Base-by-base conservation (phyloP, 2,888 invertebrate genomes). In the Tillus elongatus region DNA sequence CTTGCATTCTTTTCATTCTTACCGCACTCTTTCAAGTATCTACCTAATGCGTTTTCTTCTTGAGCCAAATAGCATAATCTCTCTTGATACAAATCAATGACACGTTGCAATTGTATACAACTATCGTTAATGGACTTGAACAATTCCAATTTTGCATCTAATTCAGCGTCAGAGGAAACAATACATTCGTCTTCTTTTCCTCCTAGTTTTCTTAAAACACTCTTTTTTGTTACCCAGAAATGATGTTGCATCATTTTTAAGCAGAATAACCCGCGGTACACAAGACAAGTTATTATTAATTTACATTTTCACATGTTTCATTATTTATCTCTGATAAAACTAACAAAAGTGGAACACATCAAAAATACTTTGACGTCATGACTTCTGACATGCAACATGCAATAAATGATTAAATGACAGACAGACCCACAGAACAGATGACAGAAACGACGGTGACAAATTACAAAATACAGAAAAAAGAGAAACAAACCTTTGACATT, bases 151-250 rank as follows among this genome's bases (percentile, higher is more conserved):
- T 98, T 98, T 3, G 96, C 85, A 69, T 98, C 98, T 15, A 98
- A 72, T 59, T 95, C 91, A 1, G 93, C 86, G 68, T 98, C 98
- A 0, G 95, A 95, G 9, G 96, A 83, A 13, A 95, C 82, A 47
- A 99, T 82, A 69, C 91, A 91, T 50, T 93, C 93, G 63, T 98
- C 98, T 69, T 98, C 96, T 70, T 96, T 96, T 53, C 88, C 86
- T 16, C 95, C 95, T 33, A 97, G 71, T 69, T 91, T 95, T 56
- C 89, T 76, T 49, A 90, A 78, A 30, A 97, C 84, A 39, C 88
- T 83, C 67, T 96, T 96, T 63, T 96, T 97, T 4, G 97, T 96
- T 38, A 96, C 86, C 96, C 96, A 98, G 67, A 90, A 97, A 52
- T 93, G 92, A 67, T 95, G 90, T 64, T 92, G 90, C 80, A 95